Evolutionary conservation across 1,140 invertebrate species (phyloP), one percentile per base, ranked within the genome.

Genomic region (Stratiolaelaps scimitus): DNA sequence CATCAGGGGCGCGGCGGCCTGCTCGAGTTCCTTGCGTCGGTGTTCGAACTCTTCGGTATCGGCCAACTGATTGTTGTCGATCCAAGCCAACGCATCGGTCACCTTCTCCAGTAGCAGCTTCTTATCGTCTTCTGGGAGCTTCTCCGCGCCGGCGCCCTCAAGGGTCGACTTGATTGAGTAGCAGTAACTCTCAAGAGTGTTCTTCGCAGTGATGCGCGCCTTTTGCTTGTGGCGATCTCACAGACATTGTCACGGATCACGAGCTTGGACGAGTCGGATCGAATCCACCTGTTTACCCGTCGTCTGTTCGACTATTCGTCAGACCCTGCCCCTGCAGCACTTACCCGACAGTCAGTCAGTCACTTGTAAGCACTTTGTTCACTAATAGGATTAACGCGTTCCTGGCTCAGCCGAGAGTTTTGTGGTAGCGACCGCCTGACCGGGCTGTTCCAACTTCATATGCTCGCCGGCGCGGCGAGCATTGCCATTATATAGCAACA

Each of bases 71-170:
- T 79, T 78, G 19, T 66, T 67, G 64, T 78, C 77, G 67, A 79
- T 67, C 77, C 78, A 79, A 46, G 69, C 71, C 29, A 78, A 71
- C 34, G 72, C 69, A 43, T 78, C 75, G 28, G 77, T 71, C 71
- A 75, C 76, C 44, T 72, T 73, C n/a, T 80, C 80, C 1, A 79
- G 72, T 0, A 85, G 82, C 10, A 74, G 74, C 28, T 76, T 75
- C 68, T 82, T 81, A 70, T 87, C 85, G 0, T 75, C 72, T 2
- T 81, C 79, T 2, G 77, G 76, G 0, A 87, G 70, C 70, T 81
- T 80, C 66, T 76, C 73, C 13, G 72, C 70, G 1, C 71, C 68
- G 20, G 43, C 46, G 68, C 43, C 75, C 47, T 71, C 67, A 26
- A 71, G 43, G 26, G 71, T 68, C 43, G 15, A 17, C 53, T 60